phyloP scores from a whole-genome alignment of 1,140 invertebrate species.

The Drosophila equinoxialis region DNA sequence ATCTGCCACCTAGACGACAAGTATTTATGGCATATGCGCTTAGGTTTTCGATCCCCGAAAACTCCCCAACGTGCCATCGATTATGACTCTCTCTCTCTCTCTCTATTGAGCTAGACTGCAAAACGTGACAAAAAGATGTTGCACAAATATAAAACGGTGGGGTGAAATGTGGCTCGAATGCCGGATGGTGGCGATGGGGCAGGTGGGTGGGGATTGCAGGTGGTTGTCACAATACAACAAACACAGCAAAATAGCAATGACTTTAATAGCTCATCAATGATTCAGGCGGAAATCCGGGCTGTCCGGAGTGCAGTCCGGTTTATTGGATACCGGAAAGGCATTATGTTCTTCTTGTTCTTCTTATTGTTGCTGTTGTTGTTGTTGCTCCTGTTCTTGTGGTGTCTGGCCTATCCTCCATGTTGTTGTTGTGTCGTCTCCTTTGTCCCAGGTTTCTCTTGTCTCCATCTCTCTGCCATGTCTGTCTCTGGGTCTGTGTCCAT shows the following conservation, averaged over 20 bases:
- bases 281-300: constrained; percentile 82
- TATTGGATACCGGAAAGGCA: constrained; percentile 80
- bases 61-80: constrained; percentile 8
- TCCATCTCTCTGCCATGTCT: background rate
- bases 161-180: background rate
- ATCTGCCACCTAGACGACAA: constrained; percentile 14
- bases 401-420: constrained; percentile 11
- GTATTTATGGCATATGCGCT: constrained; percentile 21
- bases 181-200: background rate
- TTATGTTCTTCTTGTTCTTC: constrained; percentile 52
- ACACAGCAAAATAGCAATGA: constrained; percentile 80
- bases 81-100: background rate
- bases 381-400: background rate
- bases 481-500: background rate
- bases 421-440: constrained; percentile 32
- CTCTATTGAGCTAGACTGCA: background rate
- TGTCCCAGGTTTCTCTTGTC: background rate
- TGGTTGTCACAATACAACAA: constrained; percentile 49
- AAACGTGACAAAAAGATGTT: constrained; percentile 14
- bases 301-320: constrained; percentile 81
- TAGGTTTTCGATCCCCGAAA: constrained; percentile 7
- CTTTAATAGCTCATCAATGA: constrained; percentile 83
- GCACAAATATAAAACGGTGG: background rate
- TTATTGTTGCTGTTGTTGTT: constrained; percentile 7
- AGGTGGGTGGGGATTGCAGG: background rate